Conservation (phyloP, 2,888 invertebrate genomes). For the Marronus borbonicus region DNA sequence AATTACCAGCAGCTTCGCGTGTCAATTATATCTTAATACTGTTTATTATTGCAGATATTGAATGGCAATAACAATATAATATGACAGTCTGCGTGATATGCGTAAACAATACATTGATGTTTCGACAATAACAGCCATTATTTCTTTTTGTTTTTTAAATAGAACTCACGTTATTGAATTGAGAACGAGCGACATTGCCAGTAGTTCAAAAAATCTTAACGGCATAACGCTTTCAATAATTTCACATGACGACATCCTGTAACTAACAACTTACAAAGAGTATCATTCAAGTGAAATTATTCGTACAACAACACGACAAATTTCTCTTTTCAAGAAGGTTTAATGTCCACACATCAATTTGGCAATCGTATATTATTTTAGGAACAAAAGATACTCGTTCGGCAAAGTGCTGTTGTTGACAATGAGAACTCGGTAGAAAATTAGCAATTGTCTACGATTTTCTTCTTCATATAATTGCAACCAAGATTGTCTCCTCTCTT, state of each 20-base stretch:
- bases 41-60: neutral
- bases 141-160: too few relatives aligned
- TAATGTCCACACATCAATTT: slow-evolving; percentile 4
- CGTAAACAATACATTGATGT: too few relatives aligned
- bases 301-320: slow-evolving; percentile 8
- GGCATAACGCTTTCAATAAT: neutral
- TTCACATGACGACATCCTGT: too few relatives aligned
- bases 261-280: neutral
- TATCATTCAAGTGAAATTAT: slow-evolving; percentile 25
- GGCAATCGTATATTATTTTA: slow-evolving; percentile 14
- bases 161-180: too few relatives aligned
- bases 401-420: neutral
- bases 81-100: neutral
- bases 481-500: neutral
- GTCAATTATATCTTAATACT: neutral
- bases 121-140: too few relatives aligned
- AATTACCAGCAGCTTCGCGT: slow-evolving; percentile 32
- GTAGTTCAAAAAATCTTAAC: too few relatives aligned
- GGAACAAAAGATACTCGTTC: slow-evolving; percentile 1
- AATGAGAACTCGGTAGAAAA: slow-evolving; percentile 7
- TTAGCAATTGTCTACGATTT: neutral
- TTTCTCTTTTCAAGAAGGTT: slow-evolving; percentile 29
- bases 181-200: too few relatives aligned
- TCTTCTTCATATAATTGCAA: slow-evolving; percentile 5
- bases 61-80: neutral